phyloP scores from a whole-genome alignment of 2,113 vertebrate genomes.

The Mesocricetus auratus region DNA sequence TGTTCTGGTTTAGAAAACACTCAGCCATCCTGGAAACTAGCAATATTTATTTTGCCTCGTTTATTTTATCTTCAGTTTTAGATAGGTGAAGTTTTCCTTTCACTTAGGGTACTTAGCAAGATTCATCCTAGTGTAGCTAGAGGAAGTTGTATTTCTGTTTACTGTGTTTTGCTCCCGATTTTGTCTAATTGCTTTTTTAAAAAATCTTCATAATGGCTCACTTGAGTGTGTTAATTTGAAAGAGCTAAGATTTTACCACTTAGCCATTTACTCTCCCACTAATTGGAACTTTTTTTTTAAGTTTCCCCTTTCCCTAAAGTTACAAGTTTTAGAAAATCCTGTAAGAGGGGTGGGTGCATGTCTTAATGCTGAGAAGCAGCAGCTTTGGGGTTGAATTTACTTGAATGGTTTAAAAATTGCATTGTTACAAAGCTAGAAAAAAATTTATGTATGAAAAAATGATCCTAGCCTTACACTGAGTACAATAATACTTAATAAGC shows the following conservation, averaged over 20 bases:
- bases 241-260: constrained; percentile 77
- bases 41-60: constrained; percentile 84
- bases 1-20: constrained; percentile 80
- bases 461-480: constrained; percentile 84
- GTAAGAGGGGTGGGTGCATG: constrained; percentile 81
- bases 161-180: constrained; percentile 76
- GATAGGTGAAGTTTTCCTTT: constrained; percentile 74
- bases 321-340: constrained; percentile 75
- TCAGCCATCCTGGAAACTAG: constrained; percentile 83
- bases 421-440: constrained; percentile 83
- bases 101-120: constrained; percentile 81
- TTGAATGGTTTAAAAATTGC: constrained; percentile 84
- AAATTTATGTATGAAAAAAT: constrained; percentile 82
- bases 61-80: constrained; percentile 71
- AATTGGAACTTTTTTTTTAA: constrained; percentile 41
- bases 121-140: constrained; percentile 79
- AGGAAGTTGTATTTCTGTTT: constrained; percentile 81
- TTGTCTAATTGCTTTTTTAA: constrained; percentile 64
- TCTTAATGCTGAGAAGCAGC: constrained; percentile 81
- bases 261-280: constrained; percentile 71
- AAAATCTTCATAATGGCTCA: constrained; percentile 68
- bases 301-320: neutral
- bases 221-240: constrained; percentile 69
- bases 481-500: constrained; percentile 83
- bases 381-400: constrained; percentile 82